These are phyloP conservation scores for Pyxicephalus adspersus DNA, from an alignment of 2,113 vertebrate species.

Conservation along the genomic window DNA sequence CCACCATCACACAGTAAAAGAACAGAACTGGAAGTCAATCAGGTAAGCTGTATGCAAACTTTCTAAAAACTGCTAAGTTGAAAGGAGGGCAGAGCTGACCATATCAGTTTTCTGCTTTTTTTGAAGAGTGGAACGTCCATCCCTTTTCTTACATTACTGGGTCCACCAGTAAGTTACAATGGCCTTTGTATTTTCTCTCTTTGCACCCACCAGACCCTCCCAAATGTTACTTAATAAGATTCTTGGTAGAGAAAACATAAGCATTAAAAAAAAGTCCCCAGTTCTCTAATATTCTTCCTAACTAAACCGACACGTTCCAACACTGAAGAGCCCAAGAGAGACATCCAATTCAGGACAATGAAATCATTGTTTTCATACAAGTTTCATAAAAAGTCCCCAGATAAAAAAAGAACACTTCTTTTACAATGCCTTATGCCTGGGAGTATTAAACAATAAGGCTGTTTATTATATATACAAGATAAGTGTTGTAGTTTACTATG, in stretches of 20 bases:
- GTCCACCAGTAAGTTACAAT: too few relatives aligned
- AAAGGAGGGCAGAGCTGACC: too few relatives aligned
- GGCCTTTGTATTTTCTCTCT: too few relatives aligned
- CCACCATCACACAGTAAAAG: too few relatives aligned
- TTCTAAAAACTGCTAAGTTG: too few relatives aligned
- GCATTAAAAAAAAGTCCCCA: background rate
- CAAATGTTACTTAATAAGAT: background rate
- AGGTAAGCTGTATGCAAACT: too few relatives aligned
- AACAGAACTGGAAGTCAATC: too few relatives aligned
- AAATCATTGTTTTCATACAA: background rate
- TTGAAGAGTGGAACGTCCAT: too few relatives aligned
- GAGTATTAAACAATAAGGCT: background rate
- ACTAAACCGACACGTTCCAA: background rate
- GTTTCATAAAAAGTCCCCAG: background rate
- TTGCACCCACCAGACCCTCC: too few relatives aligned
- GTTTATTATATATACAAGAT: background rate
- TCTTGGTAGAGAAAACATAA: background rate
- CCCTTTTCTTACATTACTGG: too few relatives aligned
- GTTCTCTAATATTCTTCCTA: background rate
- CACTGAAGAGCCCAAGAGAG: constrained; percentile 7
- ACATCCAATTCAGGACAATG: background rate
- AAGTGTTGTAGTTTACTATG: background rate
- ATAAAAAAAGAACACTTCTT: background rate
- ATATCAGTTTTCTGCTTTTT: too few relatives aligned
- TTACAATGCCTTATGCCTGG: background rate